Base-by-base conservation (phyloP, 2,888 invertebrate species). In the Xiphydria camelus region DNA sequence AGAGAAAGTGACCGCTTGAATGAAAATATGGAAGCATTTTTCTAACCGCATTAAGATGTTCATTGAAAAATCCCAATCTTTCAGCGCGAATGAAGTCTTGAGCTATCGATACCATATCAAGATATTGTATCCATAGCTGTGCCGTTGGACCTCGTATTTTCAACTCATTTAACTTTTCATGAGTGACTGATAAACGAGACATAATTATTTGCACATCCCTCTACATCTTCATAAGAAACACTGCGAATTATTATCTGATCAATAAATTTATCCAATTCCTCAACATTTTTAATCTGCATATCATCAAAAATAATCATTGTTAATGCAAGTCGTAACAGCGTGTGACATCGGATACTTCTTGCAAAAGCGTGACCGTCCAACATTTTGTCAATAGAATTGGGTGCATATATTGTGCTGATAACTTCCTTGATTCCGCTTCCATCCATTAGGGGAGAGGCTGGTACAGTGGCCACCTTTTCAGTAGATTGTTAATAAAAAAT, bases 1-100 rank as follows among this genome's bases (percentile, higher is more conserved):
- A n/a, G n/a, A n/a, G n/a, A n/a, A n/a, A n/a, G n/a, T n/a, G n/a
- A 20, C 36, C 31, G 26, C 31, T 23, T 31, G 32, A 19, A 46
- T 71, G 66, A 53, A 70, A 70, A 64, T 63, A 65, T 1, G 67
- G 67, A 20, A 73, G 60, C 69, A 69, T 72, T 65, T 54, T 48
- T 51, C 38, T 21, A 29, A 57, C 53, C 54, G 46, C 34, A 64
- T 63, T 43, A 17, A 70, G 44, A 61, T 73, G 70, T 38, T 42
- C 53, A 49, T 61, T 5, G 5, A 20, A 59, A 55, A 41, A 23
- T 22, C 59, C 66, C 33, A n/a, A n/a, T n/a, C n/a, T n/a, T n/a
- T n/a, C n/a, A n/a, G n/a, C n/a, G n/a, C n/a, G n/a, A n/a, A n/a
- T 56, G 26, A 32, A 67, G 15, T 66, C 51, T 47, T 37, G 33